Base-by-base conservation (phyloP, 2,888 invertebrate genomes). In the Deroplatys truncata region DNA sequence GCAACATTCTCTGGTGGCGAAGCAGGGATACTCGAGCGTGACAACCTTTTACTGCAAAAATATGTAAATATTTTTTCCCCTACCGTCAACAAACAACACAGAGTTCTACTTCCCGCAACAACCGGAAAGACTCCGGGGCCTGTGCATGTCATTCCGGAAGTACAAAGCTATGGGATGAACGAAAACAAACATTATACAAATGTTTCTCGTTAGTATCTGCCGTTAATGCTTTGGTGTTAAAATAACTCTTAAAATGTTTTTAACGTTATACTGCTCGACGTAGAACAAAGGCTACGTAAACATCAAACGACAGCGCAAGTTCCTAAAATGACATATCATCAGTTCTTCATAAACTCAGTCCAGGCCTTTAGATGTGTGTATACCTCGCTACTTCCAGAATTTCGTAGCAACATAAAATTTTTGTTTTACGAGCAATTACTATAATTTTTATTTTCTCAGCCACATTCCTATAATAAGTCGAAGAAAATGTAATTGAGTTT, bases 61-160 rank as follows among this genome's bases (percentile, higher is more conserved):
- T 87, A 87, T 87, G 87, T 87, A 87, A 87, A 87, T 87, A 82
- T 83, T 82, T 72, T 72, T 72, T 72, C 20, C 56, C 56, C 43
- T 43, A 25, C 56, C 56, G 56, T 72, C 56, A 20, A 72, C 56
- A 72, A 72, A 72, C 56, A 72, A 72, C 56, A 25, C 56, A 20
- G 56, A 72, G 56, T 72, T 72, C 20, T 25, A 25, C 56, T 72
- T 72, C 56, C 56, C 56, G 56, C 56, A 72, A 72, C 56, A 72
- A 72, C 43, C 56, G 56, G 56, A 72, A 72, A 72, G 56, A 72
- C 56, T 72, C 56, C 56, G 56, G 20, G 56, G 25, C 56, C 56
- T 72, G 56, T 72, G 56, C 25, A 25, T 20, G 56, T 72, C 43
- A 5, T 72, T 72, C 56, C 56, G 56, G 56, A 72, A 72, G 56